phyloP scores from a whole-genome alignment of 2,888 invertebrate genomes.

The Amblyteles armatorius region DNA sequence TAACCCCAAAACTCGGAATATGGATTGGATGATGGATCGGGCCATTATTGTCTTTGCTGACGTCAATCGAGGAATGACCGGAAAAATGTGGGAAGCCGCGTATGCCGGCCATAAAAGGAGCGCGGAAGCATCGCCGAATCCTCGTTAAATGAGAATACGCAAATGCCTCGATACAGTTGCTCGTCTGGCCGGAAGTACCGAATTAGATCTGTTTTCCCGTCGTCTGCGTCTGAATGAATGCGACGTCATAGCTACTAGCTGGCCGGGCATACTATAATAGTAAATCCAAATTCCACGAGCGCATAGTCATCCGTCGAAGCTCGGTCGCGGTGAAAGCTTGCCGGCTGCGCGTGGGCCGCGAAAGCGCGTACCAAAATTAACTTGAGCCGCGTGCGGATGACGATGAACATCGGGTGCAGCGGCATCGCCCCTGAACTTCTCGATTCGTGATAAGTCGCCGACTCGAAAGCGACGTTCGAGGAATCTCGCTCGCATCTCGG shows the following conservation, averaged over 20 bases:
- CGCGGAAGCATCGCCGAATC: slow-evolving; percentile 12
- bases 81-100: neutral
- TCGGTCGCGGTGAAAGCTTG: slow-evolving; percentile 41
- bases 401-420: neutral
- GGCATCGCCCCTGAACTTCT: neutral
- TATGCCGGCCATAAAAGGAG: slow-evolving; percentile 50
- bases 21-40: neutral
- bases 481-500: neutral
- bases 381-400: slow-evolving; percentile 8
- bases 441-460: slow-evolving; percentile 13
- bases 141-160: slow-evolving; percentile 43
- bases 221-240: slow-evolving; percentile 75
- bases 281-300: slow-evolving; percentile 68
- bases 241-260: slow-evolving; percentile 71
- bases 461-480: neutral
- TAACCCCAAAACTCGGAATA: too few species aligned
- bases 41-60: neutral
- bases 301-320: slow-evolving; percentile 60
- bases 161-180: slow-evolving; percentile 36
- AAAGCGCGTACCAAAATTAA: slow-evolving; percentile 17
- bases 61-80: neutral
- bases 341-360: neutral
- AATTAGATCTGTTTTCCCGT: slow-evolving; percentile 76
- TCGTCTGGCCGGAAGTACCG: slow-evolving; percentile 74
- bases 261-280: slow-evolving; percentile 67